Evolutionary conservation across 1,140 invertebrate species (phyloP).

Genomic region (Uloborus diversus): DNA sequence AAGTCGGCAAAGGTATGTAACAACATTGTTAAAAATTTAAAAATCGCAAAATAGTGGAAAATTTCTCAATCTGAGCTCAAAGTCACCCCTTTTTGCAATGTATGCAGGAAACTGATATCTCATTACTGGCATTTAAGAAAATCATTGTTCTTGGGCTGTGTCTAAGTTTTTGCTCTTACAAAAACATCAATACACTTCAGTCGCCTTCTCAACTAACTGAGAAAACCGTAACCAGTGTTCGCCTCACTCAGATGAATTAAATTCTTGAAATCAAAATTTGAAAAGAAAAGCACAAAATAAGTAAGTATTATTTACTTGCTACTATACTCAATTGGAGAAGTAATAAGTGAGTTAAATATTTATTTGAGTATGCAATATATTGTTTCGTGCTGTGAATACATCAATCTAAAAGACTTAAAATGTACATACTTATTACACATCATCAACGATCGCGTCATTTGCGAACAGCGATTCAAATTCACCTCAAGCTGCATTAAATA

Average conservation of each 20-base stretch:
- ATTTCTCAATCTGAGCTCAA: neutral
- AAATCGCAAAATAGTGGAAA: slow-evolving; percentile 2
- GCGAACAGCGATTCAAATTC: neutral
- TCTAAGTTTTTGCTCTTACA: slow-evolving; percentile 2
- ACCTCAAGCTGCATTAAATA: neutral
- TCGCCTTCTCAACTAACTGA: neutral
- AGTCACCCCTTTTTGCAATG: slow-evolving; percentile 31
- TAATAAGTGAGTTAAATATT: neutral
- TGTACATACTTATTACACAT: neutral
- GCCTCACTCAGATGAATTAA: slow-evolving; percentile 1
- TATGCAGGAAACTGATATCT: neutral
- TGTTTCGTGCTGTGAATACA: neutral
- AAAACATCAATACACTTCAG: slow-evolving; percentile 6
- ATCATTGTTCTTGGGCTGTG: neutral
- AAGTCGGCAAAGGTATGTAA: too few relatives aligned
- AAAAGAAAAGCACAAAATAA: neutral
- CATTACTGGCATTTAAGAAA: neutral
- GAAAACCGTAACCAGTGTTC: slow-evolving; percentile 32
- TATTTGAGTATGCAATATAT: slow-evolving; percentile 1
- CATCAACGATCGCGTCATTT: neutral
- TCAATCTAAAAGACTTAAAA: neutral
- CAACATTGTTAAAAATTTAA: slow-evolving; percentile 28
- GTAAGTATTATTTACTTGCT: slow-evolving; percentile 13
- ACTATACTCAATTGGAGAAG: neutral
- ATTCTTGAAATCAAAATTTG: neutral